Conservation (phyloP, 1,140 invertebrate species). For the Drosophila sp. region DNA sequence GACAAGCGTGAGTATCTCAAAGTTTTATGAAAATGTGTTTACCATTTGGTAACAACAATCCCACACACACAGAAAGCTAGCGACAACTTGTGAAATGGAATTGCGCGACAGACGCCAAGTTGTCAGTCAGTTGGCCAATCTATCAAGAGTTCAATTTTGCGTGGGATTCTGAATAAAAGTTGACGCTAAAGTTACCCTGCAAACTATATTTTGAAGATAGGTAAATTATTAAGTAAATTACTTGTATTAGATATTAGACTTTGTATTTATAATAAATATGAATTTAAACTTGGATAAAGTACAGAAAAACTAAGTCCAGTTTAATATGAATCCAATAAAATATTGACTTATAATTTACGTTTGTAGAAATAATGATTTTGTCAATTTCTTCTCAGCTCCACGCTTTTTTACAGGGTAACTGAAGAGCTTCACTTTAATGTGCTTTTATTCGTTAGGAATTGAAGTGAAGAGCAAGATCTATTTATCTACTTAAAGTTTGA, state of each 20-base stretch:
- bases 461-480: background rate
- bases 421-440: slow-evolving; percentile 9
- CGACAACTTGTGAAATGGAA: slow-evolving; percentile 54
- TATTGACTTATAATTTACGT: too few relatives aligned
- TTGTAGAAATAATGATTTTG: too few relatives aligned
- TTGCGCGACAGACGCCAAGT: slow-evolving; percentile 32
- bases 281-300: too few relatives aligned
- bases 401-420: background rate
- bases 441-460: slow-evolving; percentile 6
- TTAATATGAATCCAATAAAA: too few relatives aligned
- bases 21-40: slow-evolving; percentile 33
- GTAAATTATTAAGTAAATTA: too few relatives aligned
- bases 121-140: slow-evolving; percentile 50
- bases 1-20: slow-evolving; percentile 10
- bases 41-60: slow-evolving; percentile 22
- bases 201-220: background rate
- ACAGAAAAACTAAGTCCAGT: too few relatives aligned
- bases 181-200: slow-evolving; percentile 12
- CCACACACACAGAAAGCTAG: slow-evolving; percentile 5
- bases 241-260: too few relatives aligned
- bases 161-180: slow-evolving; percentile 12
- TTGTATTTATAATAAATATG: too few relatives aligned
- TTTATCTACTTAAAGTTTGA: slow-evolving; percentile 35
- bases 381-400: too few relatives aligned
- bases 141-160: slow-evolving; percentile 39